A percentile compares a stretch with the other conserved stretches of the same genome.
Conservation (phyloP, 1,140 invertebrate species). For the Limonius californicus region DNA sequence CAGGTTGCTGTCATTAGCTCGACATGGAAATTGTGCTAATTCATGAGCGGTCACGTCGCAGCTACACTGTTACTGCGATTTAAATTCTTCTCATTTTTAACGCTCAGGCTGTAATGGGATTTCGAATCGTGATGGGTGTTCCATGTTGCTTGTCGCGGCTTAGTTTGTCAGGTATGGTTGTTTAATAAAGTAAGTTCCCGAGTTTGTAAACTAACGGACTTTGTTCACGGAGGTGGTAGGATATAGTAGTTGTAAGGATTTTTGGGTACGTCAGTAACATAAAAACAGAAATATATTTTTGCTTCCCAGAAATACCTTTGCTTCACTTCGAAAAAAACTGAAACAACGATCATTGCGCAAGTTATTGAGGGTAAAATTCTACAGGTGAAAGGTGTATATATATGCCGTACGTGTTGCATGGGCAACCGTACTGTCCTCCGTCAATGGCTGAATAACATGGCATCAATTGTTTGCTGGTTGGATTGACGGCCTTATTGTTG, state of each 20-base stretch:
- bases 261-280: background rate
- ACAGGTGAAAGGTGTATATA: background rate
- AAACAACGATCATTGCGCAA: no score
- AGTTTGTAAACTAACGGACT: background rate
- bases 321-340: background rate
- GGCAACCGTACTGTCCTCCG: background rate
- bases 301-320: background rate
- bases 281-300: background rate
- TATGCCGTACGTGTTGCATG: conserved; percentile 2
- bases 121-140: conserved; percentile 41
- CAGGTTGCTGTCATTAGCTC: conserved; percentile 24
- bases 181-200: conserved; percentile 23
- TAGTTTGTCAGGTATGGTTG: conserved; percentile 33
- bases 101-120: conserved; percentile 35
- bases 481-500: conserved; percentile 29
- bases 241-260: no score
- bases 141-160: conserved; percentile 35
- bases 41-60: conserved; percentile 27
- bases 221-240: background rate
- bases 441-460: conserved; percentile 27
- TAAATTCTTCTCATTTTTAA: conserved; percentile 36
- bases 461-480: conserved; percentile 30
- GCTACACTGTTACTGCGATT: conserved; percentile 25
- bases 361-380: background rate
- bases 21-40: conserved; percentile 33